Base-by-base conservation (phyloP, 2,113 vertebrate species). In the Toxotes jaculatrix region DNA sequence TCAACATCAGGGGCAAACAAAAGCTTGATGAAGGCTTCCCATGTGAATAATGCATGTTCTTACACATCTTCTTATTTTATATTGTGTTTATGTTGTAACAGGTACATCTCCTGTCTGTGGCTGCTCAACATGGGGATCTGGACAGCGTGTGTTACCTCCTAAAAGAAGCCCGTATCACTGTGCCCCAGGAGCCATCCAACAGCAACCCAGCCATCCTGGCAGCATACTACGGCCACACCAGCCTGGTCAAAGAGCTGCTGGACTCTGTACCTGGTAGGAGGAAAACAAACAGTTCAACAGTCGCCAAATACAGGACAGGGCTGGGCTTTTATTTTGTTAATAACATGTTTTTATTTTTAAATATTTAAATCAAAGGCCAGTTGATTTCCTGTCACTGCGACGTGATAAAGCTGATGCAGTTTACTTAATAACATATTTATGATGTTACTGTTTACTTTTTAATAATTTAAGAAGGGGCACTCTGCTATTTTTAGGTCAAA, bases 151-250 rank as follows among this genome's bases (percentile, higher is more conserved):
- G 87, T 21, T 97, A 96, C 86, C 94, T 99, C 40, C 94, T 99
- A 49, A 93, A 94, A 8, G 95, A 98, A 13, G 96, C 92, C 0
- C 66, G 53, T 4, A 92, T 97, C 66, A 8, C 88, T 19, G 80
- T 98, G 4, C 94, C 96, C 0, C 94, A 89, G 0, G 97, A 98
- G 51, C 97, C 96, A 5, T 95, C 89, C 0, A 94, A 96, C 27
- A 93, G 92, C 82, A 97, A 99, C 60, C 96, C 98, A 0, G 97
- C 96, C 0, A 95, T 99, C 82, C 81, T 97, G 73, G 98, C 98
- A 0, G 96, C 97, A 0, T 95, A 95, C 85, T 95, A 93, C 12
- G 98, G 98, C 23, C 96, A 98, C 64, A 79, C 90, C 5, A 86
- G 90, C 0, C 3, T 98, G 2, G 95, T 97, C 57, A 95, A 93